Conservation (phyloP, 2,113 vertebrate genomes). For the Arothron firmamentum region DNA sequence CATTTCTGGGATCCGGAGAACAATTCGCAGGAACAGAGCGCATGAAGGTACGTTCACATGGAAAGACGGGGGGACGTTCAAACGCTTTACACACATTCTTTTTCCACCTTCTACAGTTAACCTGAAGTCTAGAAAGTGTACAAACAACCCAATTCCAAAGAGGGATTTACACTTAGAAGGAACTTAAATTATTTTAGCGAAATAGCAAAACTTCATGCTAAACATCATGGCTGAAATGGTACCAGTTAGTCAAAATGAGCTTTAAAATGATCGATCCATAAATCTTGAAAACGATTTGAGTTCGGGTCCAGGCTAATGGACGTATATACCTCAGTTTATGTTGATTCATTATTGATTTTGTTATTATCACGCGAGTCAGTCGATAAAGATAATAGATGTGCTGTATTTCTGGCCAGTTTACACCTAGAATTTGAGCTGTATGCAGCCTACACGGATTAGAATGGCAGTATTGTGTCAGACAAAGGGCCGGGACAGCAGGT, state of each 20-base stretch:
- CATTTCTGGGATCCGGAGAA: constrained; percentile 33
- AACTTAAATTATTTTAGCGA: too few relatives aligned
- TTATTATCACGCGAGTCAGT: constrained; percentile 24
- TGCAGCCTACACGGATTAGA: constrained; percentile 13
- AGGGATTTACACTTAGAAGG: too few relatives aligned
- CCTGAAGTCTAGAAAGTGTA: neutral
- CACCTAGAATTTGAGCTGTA: neutral
- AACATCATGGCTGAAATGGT: too few relatives aligned
- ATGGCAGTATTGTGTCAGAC: constrained; percentile 38
- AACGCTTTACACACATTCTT: neutral
- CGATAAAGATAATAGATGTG: constrained; percentile 4
- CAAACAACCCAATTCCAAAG: too few relatives aligned
- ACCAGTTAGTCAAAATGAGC: too few relatives aligned
- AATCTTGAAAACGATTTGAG: neutral
- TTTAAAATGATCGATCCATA: too few relatives aligned
- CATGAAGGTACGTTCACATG: constrained; percentile 63
- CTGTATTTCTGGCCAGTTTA: neutral
- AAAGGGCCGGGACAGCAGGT: constrained; percentile 61
- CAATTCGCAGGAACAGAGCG: constrained; percentile 37
- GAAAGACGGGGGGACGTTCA: too few relatives aligned
- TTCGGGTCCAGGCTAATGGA: constrained; percentile 27
- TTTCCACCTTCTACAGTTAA: neutral
- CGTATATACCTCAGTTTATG: constrained; percentile 24
- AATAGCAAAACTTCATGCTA: too few relatives aligned
- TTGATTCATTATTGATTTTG: constrained; percentile 50